Evolutionary conservation across 2,888 invertebrate species (phyloP).

Genomic region (Tenthredo scrophulariae): DNA sequence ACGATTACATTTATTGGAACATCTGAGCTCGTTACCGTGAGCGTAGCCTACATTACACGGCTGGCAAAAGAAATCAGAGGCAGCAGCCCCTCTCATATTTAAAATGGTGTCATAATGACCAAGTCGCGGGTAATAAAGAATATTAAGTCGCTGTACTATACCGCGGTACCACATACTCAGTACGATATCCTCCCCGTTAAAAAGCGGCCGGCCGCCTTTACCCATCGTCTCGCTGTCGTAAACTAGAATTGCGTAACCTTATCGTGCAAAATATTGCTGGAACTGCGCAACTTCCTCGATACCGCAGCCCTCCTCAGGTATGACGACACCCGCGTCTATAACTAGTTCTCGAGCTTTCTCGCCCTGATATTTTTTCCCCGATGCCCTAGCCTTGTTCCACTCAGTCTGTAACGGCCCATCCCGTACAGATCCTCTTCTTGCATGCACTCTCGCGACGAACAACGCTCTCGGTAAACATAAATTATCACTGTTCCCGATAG

Average conservation of each 20-base stretch:
- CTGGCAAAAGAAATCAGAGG: no score
- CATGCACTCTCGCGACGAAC: no score
- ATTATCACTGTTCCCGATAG: no score
- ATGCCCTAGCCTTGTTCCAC: neutral
- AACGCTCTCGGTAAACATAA: no score
- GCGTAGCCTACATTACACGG: no score
- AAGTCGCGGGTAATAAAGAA: no score
- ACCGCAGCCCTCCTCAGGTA: slow-evolving; percentile 38
- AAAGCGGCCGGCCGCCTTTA: neutral
- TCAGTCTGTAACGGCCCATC: neutral
- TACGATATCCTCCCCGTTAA: slow-evolving; percentile 18
- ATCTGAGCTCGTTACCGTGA: no score
- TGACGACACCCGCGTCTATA: neutral
- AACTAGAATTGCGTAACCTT: slow-evolving; percentile 36
- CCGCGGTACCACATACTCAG: neutral
- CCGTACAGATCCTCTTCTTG: neutral
- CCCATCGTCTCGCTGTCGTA: slow-evolving; percentile 47
- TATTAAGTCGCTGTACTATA: no score
- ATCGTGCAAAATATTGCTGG: slow-evolving; percentile 38
- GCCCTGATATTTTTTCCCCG: neutral
- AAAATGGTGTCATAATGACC: no score
- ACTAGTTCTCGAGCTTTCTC: neutral
- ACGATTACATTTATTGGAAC: no score
- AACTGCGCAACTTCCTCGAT: slow-evolving; percentile 22
- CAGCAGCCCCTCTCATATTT: no score